Conservation (phyloP, 2,113 vertebrate genomes). For the Calonectris borealis region DNA sequence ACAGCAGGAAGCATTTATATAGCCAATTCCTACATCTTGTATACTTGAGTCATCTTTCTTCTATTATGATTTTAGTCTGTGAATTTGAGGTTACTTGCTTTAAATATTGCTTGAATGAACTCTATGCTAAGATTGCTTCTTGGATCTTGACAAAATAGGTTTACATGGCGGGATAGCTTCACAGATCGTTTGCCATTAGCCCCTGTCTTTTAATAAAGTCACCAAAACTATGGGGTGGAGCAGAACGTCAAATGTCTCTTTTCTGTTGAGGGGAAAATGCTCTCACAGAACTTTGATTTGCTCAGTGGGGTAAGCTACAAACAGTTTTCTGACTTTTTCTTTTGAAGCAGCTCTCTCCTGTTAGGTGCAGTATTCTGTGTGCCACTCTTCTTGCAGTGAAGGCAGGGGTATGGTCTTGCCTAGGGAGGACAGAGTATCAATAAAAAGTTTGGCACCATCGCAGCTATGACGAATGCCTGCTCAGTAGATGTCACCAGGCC, state of each 20-base stretch:
- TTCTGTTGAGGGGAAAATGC: neutral
- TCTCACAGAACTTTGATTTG: neutral
- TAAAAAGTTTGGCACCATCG: neutral
- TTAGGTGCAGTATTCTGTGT: neutral
- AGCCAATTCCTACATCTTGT: neutral
- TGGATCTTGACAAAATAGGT: neutral
- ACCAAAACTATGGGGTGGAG: neutral
- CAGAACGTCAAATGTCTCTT: neutral
- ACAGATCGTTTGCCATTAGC: neutral
- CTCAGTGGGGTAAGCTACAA: neutral
- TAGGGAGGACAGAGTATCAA: fast-evolving
- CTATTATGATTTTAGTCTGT: constrained; percentile 33
- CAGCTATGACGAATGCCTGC: neutral
- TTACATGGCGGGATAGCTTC: neutral
- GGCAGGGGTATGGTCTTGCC: neutral
- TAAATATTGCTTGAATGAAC: constrained; percentile 7
- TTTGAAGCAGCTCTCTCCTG: neutral
- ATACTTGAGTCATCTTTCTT: constrained; percentile 1
- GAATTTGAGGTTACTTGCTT: constrained; percentile 18
- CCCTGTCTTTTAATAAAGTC: neutral
- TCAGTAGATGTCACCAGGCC: neutral
- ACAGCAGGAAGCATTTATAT: constrained; percentile 35
- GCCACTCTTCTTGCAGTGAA: fast-evolving
- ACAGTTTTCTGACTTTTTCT: neutral
- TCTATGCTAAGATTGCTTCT: neutral